These are phyloP conservation scores for Hylyphantes graminicola DNA, from an alignment of 1,140 invertebrate genomes.

Conservation along the genomic window DNA sequence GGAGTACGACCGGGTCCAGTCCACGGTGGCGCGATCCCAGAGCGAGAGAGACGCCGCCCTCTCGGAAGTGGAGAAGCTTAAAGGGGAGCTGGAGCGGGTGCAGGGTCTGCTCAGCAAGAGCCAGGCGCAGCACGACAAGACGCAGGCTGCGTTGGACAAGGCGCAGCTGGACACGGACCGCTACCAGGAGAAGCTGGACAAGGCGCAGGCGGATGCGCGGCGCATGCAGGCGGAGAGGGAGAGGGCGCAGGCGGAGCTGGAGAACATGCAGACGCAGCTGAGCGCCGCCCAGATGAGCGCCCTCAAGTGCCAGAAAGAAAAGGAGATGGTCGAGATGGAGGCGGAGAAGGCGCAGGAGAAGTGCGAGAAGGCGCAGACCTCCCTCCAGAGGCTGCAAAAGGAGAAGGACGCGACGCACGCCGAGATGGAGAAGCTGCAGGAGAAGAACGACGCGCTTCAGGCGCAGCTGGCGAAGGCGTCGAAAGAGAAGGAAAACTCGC, in stretches of 20 bases:
- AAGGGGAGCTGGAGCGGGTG: slow-evolving; percentile 88
- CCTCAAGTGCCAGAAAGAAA: slow-evolving; percentile 87
- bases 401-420: slow-evolving; percentile 84
- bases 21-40: slow-evolving; percentile 75
- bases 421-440: slow-evolving; percentile 83
- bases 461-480: slow-evolving; percentile 84
- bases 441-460: slow-evolving; percentile 81
- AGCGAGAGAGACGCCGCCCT: slow-evolving; percentile 87
- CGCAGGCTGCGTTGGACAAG: slow-evolving; percentile 87
- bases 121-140: slow-evolving; percentile 88
- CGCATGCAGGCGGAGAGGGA: slow-evolving; percentile 84
- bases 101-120: slow-evolving; percentile 89
- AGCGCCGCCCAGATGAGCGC: slow-evolving; percentile 85
- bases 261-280: slow-evolving; percentile 87
- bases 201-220: slow-evolving; percentile 82
- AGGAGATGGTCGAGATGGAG: slow-evolving; percentile 84
- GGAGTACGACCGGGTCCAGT: slow-evolving; percentile 76
- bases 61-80: slow-evolving; percentile 86
- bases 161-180: slow-evolving; percentile 92
- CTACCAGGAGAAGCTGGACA: slow-evolving; percentile 87
- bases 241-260: slow-evolving; percentile 82
- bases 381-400: slow-evolving; percentile 84
- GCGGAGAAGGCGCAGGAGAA: slow-evolving; percentile 88
- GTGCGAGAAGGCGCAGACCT: slow-evolving; percentile 82
- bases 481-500: slow-evolving; percentile 83